Evolutionary conservation across 2,888 invertebrate genomes (phyloP).

Genomic region (Drosophila emarginata): DNA sequence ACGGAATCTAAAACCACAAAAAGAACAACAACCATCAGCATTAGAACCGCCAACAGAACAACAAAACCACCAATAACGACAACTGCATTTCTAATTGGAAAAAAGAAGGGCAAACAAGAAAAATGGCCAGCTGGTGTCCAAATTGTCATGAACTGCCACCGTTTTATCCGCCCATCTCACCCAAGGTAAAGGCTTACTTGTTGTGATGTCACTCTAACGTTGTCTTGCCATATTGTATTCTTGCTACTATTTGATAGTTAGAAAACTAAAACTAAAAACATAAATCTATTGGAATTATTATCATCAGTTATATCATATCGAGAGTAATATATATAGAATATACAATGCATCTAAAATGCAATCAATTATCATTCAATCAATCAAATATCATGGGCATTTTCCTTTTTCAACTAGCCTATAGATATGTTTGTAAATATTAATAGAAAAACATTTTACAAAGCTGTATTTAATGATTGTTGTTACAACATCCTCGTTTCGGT

Average conservation of each 20-base stretch:
- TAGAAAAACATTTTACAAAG: no score
- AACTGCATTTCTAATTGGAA: conserved; percentile 47
- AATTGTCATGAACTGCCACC: conserved; percentile 78
- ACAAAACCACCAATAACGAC: no score
- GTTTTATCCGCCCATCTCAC: conserved; percentile 74
- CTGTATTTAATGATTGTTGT: no score
- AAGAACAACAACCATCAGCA: conserved; percentile 12
- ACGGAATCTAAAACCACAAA: conserved; percentile 40
- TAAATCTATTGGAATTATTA: conserved; percentile 1
- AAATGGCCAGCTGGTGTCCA: conserved; percentile 78
- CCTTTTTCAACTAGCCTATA: not conserved
- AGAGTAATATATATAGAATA: not conserved
- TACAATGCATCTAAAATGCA: not conserved
- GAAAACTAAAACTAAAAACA: conserved; percentile 17
- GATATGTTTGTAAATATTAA: not conserved
- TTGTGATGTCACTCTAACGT: conserved; percentile 28
- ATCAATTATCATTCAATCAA: not conserved
- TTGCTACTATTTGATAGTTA: conserved; percentile 1
- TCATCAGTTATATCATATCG: conserved; percentile 15
- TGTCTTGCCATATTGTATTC: conserved; percentile 31
- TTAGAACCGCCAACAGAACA: conserved; percentile 11
- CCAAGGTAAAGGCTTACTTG: conserved; percentile 70
- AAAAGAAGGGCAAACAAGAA: conserved; percentile 18
- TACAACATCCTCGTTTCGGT: no score
- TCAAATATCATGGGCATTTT: not conserved